Evolutionary conservation across 2,888 invertebrate species (phyloP), one percentile per base, ranked within the genome.

Genomic region (Trissolcus brochymenae): DNA sequence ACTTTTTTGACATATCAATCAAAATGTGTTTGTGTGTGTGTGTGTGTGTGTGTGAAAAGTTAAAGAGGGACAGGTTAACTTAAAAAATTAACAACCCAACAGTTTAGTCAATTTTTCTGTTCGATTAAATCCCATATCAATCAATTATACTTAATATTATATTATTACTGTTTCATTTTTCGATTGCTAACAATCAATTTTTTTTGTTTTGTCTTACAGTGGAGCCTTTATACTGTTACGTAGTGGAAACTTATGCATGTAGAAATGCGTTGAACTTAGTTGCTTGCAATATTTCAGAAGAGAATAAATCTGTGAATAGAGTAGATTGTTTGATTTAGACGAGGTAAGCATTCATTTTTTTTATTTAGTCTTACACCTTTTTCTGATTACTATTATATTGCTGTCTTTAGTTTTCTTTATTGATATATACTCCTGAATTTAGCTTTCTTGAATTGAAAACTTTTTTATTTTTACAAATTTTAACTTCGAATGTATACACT

Each of bases 181-280:
- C 21, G 1, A 25, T 40, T 41, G 50, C 25, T 54, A 54, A n/a
- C 29, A 6, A 40, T 55, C 14, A 55, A 16, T 35, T 54, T 14
- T 43, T 19, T 66, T 49, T 4, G 4, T 1, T 49, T 75, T 68
- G 19, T 62, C 43, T 75, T 75, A 35, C 74, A 75, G 74, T 40
- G 62, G 68, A 68, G 57, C 62, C 74, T 75, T 51, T 67, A 19
- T 54, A 49, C 68, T 75, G 41, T 75, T 68, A 64, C 53, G 19
- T 64, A 75, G 57, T 75, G 74, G 68, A 75, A 55, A 40, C 57
- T 17, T 67, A 62, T 75, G 67, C 74, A 75, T 75, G 74, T 67
- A 68, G 62, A 64, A 51, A 57, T 35, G 17, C 62, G 13, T 68
- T 68, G 56, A 56, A 67, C 53, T 66, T 73, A 61, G 62, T 75